phyloP scores from a whole-genome alignment of 53 echinoderm and acorn worm species.

The Henricia sp. region DNA sequence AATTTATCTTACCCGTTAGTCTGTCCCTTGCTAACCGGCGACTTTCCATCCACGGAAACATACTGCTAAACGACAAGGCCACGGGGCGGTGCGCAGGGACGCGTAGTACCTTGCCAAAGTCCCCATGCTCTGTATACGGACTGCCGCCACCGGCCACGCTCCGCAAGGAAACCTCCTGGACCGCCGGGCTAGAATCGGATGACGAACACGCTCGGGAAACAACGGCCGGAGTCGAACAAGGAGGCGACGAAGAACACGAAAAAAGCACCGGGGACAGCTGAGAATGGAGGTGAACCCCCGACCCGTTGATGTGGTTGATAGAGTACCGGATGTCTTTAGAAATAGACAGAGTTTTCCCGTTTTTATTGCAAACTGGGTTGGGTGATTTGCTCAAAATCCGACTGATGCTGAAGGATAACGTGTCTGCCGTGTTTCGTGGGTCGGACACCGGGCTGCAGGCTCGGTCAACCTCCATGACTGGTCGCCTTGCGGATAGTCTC shows the following conservation, averaged over 20 bases:
- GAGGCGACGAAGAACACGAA: slow-evolving; percentile 6
- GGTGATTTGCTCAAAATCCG: slow-evolving; percentile 59
- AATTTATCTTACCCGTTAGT: slow-evolving; percentile 79
- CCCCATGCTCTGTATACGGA: slow-evolving; percentile 4
- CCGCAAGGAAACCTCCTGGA: not conserved
- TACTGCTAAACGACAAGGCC: slow-evolving; percentile 54
- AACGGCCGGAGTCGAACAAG: not conserved
- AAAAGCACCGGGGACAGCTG: slow-evolving; percentile 13
- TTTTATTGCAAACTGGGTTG: not conserved
- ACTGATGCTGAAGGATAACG: slow-evolving; percentile 68
- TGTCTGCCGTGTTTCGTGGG: slow-evolving; percentile 26
- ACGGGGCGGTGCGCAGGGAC: slow-evolving; percentile 76
- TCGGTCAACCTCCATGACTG: not conserved
- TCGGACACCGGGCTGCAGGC: slow-evolving; percentile 18
- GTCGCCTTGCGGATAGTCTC: not conserved
- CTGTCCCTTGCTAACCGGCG: slow-evolving; percentile 70
- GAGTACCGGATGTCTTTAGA: slow-evolving; percentile 6
- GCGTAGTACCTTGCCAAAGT: slow-evolving; percentile 57
- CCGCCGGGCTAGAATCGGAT: not conserved
- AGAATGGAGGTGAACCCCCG: slow-evolving; percentile 6
- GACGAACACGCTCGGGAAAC: too few relatives aligned
- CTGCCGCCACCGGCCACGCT: slow-evolving; percentile 2
- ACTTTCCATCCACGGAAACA: slow-evolving; percentile 78
- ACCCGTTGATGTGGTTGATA: not conserved
- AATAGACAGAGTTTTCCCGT: slow-evolving; percentile 25